Conservation (phyloP, 2,888 invertebrate genomes). For the Entomobrya multifasciata region DNA sequence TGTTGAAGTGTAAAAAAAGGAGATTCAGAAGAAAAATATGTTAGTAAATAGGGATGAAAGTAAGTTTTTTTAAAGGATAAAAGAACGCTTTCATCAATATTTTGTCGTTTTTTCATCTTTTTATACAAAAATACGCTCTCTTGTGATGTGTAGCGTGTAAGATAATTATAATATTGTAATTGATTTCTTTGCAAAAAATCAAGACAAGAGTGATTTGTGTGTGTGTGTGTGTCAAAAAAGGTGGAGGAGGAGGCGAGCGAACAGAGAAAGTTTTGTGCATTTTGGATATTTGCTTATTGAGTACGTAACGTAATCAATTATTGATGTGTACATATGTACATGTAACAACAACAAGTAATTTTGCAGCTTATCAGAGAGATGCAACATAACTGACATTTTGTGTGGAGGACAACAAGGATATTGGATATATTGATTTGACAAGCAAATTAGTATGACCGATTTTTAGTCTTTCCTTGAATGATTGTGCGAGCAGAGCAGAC, state of each 20-base stretch:
- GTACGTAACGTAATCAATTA: not conserved
- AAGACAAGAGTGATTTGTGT: not conserved
- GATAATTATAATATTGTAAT: not conserved
- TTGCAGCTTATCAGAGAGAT: conserved; percentile 38
- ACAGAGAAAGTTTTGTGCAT: too few species aligned
- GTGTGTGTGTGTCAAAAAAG: conserved; percentile 7
- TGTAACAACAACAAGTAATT: conserved; percentile 3
- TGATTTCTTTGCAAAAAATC: not conserved
- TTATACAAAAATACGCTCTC: not conserved
- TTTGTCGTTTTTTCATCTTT: not conserved
- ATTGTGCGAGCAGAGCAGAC: too few species aligned
- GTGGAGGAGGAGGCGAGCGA: conserved; percentile 7
- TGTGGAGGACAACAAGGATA: not conserved
- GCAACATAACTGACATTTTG: not conserved
- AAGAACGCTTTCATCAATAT: not conserved
- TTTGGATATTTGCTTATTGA: not conserved
- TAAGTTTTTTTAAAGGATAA: not conserved
- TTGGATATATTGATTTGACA: conserved; percentile 18
- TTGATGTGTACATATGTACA: not conserved
- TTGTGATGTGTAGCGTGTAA: not conserved
- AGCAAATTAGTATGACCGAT: conserved; percentile 37
- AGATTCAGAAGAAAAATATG: conserved; percentile 35
- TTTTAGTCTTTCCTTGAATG: not conserved
- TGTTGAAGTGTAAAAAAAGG: conserved; percentile 32
- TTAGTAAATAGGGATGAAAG: not conserved